Percentiles rank a stretch among this genome's conserved stretches.
Evolutionary conservation across 2,888 invertebrate genomes (phyloP).

Genomic region (Baronia brevicornis): DNA sequence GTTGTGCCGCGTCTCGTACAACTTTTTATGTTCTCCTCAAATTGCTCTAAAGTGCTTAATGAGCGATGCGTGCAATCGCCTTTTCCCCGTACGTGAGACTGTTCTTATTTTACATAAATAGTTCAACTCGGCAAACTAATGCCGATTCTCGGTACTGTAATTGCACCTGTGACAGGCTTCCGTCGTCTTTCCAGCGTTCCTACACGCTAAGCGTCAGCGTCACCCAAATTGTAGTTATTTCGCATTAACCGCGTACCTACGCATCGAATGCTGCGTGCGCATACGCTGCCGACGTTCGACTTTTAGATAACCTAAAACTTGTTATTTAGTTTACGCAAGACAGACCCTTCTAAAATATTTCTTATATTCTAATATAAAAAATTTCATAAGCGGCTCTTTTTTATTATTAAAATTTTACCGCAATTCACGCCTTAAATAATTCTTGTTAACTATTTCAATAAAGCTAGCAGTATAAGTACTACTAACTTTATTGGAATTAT

Average conservation of each 20-base stretch:
- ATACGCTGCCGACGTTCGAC: conserved; percentile 52
- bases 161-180: conserved; percentile 73
- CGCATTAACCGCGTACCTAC: conserved; percentile 56
- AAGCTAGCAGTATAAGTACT: no score
- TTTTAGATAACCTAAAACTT: conserved; percentile 40
- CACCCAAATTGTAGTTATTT: conserved; percentile 69
- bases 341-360: conserved; percentile 10
- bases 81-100: conserved; percentile 70
- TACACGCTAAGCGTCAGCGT: conserved; percentile 51
- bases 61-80: conserved; percentile 74
- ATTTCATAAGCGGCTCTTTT: no score
- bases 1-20: conserved; percentile 56
- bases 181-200: conserved; percentile 63
- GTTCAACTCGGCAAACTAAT: conserved; percentile 69
- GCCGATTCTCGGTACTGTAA: conserved; percentile 73
- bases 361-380: no score
- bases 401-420: conserved; percentile 1
- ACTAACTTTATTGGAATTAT: no score
- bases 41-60: conserved; percentile 76
- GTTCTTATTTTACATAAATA: conserved; percentile 75
- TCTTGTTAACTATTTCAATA: background rate
- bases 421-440: conserved; percentile 1
- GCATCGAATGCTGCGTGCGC: conserved; percentile 57
- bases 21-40: conserved; percentile 70
- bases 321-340: conserved; percentile 18